These are phyloP conservation scores for Aleadryas rufinucha DNA, from an alignment of 2,113 vertebrate genomes.

Conservation along the genomic window DNA sequence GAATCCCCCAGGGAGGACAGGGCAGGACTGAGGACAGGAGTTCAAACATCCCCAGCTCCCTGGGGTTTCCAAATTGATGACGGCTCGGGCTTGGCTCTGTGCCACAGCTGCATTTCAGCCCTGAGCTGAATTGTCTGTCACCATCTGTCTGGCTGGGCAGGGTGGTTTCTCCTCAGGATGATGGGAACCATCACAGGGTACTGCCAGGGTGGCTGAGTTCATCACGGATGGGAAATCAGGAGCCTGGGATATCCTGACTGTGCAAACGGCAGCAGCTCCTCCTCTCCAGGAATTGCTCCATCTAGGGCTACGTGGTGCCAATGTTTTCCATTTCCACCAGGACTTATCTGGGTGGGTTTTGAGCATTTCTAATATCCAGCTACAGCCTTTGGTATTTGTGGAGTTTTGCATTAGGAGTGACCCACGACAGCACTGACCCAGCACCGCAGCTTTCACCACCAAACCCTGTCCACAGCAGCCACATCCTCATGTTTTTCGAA, in stretches of 20 bases:
- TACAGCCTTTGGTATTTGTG: neutral
- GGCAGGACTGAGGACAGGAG: neutral
- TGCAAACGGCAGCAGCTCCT: neutral
- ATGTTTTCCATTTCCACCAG: neutral
- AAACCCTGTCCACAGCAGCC: neutral
- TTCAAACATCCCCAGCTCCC: neutral
- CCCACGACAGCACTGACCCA: neutral
- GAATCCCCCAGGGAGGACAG: neutral
- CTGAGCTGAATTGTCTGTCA: neutral
- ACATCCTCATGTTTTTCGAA: rapidly evolving
- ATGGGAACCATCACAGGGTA: neutral
- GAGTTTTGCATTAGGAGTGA: neutral
- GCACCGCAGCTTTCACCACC: neutral
- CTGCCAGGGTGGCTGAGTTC: neutral
- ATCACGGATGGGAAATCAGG: neutral
- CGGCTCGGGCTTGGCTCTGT: neutral
- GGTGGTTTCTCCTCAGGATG: neutral
- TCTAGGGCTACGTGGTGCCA: neutral
- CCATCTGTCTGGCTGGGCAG: neutral
- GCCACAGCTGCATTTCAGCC: neutral
- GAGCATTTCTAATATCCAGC: neutral
- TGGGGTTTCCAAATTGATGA: neutral
- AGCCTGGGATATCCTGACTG: neutral
- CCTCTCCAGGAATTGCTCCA: neutral
- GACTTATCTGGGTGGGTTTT: neutral